Conservation (phyloP, 2,113 vertebrate genomes). For the Willisornis vidua region DNA sequence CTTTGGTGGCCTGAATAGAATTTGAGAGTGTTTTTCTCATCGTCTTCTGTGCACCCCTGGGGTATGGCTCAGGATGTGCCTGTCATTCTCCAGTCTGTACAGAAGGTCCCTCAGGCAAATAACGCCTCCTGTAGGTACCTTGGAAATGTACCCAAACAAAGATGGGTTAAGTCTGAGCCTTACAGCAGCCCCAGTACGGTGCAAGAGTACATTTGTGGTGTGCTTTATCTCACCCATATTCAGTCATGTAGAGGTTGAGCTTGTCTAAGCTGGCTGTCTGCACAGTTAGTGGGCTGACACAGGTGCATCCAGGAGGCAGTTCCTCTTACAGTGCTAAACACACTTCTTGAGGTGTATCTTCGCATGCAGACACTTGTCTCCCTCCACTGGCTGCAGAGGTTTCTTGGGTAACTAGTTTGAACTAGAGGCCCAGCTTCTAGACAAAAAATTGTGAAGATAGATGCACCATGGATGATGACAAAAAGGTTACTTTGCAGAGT, state of each 20-base stretch:
- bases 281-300: background rate
- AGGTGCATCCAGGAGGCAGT: background rate
- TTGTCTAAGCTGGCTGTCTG: background rate
- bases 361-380: background rate
- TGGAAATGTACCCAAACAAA: background rate
- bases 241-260: background rate
- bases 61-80: background rate
- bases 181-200: background rate
- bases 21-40: background rate
- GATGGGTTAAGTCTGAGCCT: background rate
- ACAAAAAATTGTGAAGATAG: background rate
- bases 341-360: background rate
- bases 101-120: background rate
- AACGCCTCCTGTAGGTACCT: background rate
- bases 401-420: background rate
- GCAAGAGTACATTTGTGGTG: background rate
- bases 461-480: background rate
- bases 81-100: background rate
- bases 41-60: background rate
- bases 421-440: background rate
- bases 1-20: background rate
- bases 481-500: background rate
- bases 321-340: background rate
- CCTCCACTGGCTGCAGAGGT: background rate
- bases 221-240: background rate